These are phyloP conservation scores for Anoplolepis gracilipes DNA, from an alignment of 1,140 invertebrate genomes.

Conservation along the genomic window DNA sequence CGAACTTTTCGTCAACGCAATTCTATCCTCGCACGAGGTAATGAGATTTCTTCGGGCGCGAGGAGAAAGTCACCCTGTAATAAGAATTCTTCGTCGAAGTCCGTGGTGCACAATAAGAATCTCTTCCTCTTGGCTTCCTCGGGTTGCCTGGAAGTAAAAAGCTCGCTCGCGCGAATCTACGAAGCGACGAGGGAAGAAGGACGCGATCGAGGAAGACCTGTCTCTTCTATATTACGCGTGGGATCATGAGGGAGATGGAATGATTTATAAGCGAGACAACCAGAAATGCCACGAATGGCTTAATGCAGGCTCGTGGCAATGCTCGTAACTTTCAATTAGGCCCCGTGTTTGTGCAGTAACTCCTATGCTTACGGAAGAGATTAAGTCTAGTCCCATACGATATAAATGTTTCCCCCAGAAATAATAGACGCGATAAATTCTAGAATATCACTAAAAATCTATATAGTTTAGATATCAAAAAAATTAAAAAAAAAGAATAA, in stretches of 20 bases:
- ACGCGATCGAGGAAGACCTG: constrained; percentile 58
- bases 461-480: background rate
- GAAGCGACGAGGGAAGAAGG: background rate
- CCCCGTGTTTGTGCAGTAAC: constrained; percentile 48
- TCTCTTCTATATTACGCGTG: constrained; percentile 58
- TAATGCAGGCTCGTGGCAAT: constrained; percentile 59
- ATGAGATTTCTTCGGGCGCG: constrained; percentile 76
- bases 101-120: constrained; percentile 71
- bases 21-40: constrained; percentile 73
- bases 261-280: constrained; percentile 71
- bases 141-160: constrained; percentile 12
- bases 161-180: constrained; percentile 6
- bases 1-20: constrained; percentile 75
- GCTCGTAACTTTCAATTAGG: constrained; percentile 73
- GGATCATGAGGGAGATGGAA: constrained; percentile 39
- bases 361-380: constrained; percentile 43
- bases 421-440: constrained; percentile 25
- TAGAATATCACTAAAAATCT: constrained; percentile 2
- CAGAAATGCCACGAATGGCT: constrained; percentile 69
- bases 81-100: constrained; percentile 77
- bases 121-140: constrained; percentile 27
- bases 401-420: constrained; percentile 40
- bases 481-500: background rate
- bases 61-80: constrained; percentile 71
- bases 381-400: constrained; percentile 39